A percentile compares a stretch with the other conserved stretches of the same genome.
Evolutionary conservation across 2,888 invertebrate species (phyloP).

Genomic region (Aplocera efformata): DNA sequence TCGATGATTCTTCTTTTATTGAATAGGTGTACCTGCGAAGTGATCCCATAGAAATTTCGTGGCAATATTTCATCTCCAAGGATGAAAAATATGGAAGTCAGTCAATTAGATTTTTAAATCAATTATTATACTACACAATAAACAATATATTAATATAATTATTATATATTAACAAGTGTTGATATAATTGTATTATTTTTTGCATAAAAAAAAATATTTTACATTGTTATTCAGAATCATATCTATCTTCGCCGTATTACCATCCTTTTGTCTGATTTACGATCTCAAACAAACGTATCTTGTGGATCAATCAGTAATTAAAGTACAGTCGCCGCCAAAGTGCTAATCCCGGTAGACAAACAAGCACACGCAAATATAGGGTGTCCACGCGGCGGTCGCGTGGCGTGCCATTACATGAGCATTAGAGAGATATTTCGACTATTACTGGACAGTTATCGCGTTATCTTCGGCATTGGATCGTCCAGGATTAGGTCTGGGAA

Average conservation of each 20-base stretch:
- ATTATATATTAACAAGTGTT: too few species aligned
- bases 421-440: constrained; percentile 68
- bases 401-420: constrained; percentile 62
- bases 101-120: too few species aligned
- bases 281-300: constrained; percentile 51
- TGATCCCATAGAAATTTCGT: too few species aligned
- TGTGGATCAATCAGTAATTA: constrained; percentile 70
- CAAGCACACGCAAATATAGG: constrained; percentile 39
- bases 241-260: constrained; percentile 29
- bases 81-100: too few species aligned
- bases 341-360: constrained; percentile 73
- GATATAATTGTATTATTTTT: too few species aligned
- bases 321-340: constrained; percentile 61
- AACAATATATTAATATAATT: too few species aligned
- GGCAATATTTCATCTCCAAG: too few species aligned
- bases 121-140: too few species aligned
- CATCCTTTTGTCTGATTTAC: constrained; percentile 66
- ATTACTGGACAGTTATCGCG: constrained; percentile 68
- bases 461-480: constrained; percentile 61
- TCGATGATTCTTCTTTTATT: too few species aligned
- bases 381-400: constrained; percentile 54
- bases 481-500: constrained; percentile 66
- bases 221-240: constrained; percentile 34
- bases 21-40: too few species aligned
- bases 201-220: constrained; percentile 18